phyloP scores from a whole-genome alignment of 1,140 invertebrate species.

The Melanaphis sacchari region DNA sequence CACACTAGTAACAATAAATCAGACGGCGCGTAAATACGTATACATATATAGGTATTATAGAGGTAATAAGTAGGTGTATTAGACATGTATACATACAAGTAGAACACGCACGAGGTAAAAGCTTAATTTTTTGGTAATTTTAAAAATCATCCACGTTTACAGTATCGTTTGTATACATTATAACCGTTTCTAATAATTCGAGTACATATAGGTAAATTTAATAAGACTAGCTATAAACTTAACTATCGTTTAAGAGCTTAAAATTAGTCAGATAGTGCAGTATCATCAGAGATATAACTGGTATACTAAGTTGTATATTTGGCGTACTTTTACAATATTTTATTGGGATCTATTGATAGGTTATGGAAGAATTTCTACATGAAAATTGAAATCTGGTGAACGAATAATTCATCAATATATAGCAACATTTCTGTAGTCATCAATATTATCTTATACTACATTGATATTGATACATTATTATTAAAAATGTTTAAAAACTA shows the following conservation, averaged over 20 bases:
- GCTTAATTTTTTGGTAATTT: neutral
- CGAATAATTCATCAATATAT: no score
- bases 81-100: neutral
- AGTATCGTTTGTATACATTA: neutral
- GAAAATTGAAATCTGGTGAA: no score
- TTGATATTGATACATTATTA: no score
- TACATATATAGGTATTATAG: neutral
- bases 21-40: neutral
- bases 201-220: neutral
- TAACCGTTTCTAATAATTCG: neutral
- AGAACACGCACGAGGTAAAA: neutral
- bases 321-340: no score
- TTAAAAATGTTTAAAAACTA: no score
- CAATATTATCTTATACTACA: no score
- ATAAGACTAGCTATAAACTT: no score
- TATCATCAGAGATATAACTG: neutral
- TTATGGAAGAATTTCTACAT: no score
- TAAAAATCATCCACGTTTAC: neutral
- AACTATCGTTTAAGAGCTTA: neutral
- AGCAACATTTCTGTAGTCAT: no score
- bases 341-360: no score
- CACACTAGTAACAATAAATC: slow-evolving; percentile 48
- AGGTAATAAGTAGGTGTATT: neutral
- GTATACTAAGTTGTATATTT: neutral
- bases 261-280: neutral